Evolutionary conservation across 2,113 vertebrate genomes (phyloP).

Genomic region (Martes martes): DNA sequence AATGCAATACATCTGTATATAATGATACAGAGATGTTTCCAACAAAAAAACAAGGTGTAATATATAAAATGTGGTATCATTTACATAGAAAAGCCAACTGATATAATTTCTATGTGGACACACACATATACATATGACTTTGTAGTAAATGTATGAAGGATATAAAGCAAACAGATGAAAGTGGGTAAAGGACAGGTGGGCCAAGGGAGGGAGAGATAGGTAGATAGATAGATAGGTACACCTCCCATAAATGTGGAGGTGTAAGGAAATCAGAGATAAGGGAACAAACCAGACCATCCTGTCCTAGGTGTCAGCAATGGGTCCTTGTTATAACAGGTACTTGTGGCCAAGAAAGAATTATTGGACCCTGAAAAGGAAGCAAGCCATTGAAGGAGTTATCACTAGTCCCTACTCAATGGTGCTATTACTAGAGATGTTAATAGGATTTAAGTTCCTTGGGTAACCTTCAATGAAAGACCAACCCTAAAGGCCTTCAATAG

Average conservation of each 20-base stretch:
- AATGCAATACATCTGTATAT: background rate
- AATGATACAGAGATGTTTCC: background rate
- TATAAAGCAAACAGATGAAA: background rate
- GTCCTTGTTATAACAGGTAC: background rate
- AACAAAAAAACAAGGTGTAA: background rate
- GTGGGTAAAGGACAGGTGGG: background rate
- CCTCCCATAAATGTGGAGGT: background rate
- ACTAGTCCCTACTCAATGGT: background rate
- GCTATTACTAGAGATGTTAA: background rate
- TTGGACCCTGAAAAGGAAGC: background rate
- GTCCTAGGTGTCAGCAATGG: background rate
- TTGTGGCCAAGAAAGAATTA: background rate
- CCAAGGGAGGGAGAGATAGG: too few species aligned
- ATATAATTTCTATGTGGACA: background rate
- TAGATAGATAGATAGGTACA: too few species aligned
- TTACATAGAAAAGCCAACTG: background rate
- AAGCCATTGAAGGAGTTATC: background rate
- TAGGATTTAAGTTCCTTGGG: background rate
- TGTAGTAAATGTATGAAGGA: background rate
- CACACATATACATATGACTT: background rate
- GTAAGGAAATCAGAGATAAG: background rate
- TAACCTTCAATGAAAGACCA: background rate
- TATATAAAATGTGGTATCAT: background rate
- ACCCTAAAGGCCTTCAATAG: background rate
- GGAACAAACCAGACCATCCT: background rate